Percentiles rank a stretch among this genome's conserved stretches.
Evolutionary conservation across 2,888 invertebrate genomes (phyloP).

Genomic region (Cinara cedri): DNA sequence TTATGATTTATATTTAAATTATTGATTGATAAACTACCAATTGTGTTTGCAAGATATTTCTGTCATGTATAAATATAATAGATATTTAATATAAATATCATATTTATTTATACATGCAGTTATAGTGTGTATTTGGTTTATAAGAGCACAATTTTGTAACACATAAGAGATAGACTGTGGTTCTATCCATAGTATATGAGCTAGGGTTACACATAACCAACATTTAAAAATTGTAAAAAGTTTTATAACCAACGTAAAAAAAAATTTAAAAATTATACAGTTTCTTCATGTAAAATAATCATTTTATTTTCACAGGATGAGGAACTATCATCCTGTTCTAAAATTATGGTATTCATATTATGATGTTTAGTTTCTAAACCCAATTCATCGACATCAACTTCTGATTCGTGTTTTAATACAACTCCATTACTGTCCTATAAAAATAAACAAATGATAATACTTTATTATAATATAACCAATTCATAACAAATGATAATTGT

Average conservation of each 20-base stretch:
- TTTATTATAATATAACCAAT: not conserved
- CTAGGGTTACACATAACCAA: too few relatives aligned
- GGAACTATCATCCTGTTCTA: conserved; percentile 59
- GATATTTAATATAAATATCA: too few relatives aligned
- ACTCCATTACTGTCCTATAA: conserved; percentile 38
- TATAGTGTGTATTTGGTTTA: too few relatives aligned
- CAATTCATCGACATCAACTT: conserved; percentile 36
- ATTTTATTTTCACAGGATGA: conserved; percentile 61
- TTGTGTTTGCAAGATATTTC: too few relatives aligned
- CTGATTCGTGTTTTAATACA: conserved; percentile 29
- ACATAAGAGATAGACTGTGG: not conserved
- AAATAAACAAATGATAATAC: not conserved
- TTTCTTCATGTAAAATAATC: conserved; percentile 60
- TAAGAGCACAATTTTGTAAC: too few relatives aligned
- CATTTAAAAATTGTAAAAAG: not conserved
- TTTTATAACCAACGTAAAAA: not conserved
- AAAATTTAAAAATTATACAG: conserved; percentile 18
- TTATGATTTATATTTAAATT: too few relatives aligned
- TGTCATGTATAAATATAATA: too few relatives aligned
- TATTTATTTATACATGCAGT: too few relatives aligned
- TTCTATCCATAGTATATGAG: not conserved
- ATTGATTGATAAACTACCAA: too few relatives aligned
- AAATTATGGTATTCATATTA: conserved; percentile 31
- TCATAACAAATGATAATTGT: too few relatives aligned
- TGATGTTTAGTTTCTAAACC: conserved; percentile 33